Percentiles rank a stretch among this genome's conserved stretches.
Conservation (phyloP, 2,888 invertebrate species). For the Abrostola tripartita region DNA sequence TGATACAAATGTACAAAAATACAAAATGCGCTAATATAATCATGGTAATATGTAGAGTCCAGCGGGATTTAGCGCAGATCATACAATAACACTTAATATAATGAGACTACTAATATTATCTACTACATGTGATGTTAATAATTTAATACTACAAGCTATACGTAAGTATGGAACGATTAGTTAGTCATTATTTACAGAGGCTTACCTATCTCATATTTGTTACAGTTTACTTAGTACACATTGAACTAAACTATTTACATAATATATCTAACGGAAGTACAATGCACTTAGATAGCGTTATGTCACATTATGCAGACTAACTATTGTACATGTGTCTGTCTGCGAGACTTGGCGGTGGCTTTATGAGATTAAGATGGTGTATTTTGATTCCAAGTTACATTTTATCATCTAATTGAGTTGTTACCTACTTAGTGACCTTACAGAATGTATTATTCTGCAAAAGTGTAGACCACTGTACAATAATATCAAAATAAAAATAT, state of each 20-base stretch:
- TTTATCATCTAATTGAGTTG: neutral
- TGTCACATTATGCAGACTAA: conserved; percentile 23
- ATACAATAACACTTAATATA: conserved; percentile 44
- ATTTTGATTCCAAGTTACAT: conserved; percentile 6
- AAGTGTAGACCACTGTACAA: too few relatives aligned
- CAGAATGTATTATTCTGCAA: neutral
- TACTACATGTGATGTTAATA: conserved; percentile 67
- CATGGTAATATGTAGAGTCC: conserved; percentile 38
- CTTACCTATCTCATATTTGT: conserved; percentile 38
- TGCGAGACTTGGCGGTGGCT: conserved; percentile 4
- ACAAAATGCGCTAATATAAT: conserved; percentile 65
- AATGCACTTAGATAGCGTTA: conserved; percentile 66
- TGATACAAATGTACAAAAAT: conserved; percentile 78
- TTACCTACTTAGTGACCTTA: neutral
- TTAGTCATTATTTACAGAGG: conserved; percentile 59
- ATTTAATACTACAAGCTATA: conserved; percentile 56
- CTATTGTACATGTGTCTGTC: conserved; percentile 7
- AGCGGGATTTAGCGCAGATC: conserved; percentile 51
- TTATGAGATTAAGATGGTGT: conserved; percentile 8
- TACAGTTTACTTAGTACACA: conserved; percentile 39
- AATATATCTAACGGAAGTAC: conserved; percentile 69
- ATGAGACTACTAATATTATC: conserved; percentile 47
- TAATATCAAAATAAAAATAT: too few relatives aligned
- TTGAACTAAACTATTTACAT: conserved; percentile 50
- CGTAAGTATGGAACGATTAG: conserved; percentile 35